These are phyloP conservation scores for Pteronura brasiliensis DNA, from an alignment of 2,113 vertebrate species.

Conservation along the genomic window DNA sequence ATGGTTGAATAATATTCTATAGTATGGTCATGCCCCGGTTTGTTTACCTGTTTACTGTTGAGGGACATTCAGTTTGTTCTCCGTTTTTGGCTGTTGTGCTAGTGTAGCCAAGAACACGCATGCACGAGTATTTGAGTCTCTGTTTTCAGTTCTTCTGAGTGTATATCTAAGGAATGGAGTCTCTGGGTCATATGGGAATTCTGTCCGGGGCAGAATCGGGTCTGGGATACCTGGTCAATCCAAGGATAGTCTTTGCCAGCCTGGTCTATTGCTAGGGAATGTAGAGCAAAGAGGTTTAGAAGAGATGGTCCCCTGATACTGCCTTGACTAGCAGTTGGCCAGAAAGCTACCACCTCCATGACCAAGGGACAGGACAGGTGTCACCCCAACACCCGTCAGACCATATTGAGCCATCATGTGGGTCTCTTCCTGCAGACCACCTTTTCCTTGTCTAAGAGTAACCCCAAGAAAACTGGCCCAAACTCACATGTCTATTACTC, in stretches of 20 bases:
- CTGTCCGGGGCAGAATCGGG: not conserved
- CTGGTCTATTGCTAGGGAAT: not conserved
- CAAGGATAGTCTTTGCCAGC: not conserved
- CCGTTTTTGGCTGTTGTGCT: not conserved
- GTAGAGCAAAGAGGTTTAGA: not conserved
- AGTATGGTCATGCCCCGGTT: not conserved
- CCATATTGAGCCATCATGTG: rapidly evolving
- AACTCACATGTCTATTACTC: not conserved
- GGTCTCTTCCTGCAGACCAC: not conserved
- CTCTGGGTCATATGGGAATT: not conserved
- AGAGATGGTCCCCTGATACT: not conserved
- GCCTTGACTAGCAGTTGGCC: not conserved
- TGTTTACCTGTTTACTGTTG: not conserved
- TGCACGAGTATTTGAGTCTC: not conserved
- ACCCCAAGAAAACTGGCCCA: not conserved
- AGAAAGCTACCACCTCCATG: not conserved
- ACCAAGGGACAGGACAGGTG: not conserved
- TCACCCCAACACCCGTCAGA: not conserved
- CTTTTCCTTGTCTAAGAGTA: not conserved
- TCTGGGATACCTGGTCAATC: not conserved
- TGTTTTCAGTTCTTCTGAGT: not conserved
- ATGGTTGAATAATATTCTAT: not conserved
- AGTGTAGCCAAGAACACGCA: not conserved
- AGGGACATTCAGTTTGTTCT: not conserved
- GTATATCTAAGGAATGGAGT: not conserved